phyloP scores from a whole-genome alignment of 37 sponge, comb jelly and placozoan genomes.

The Diacarnus erythraeanus region DNA sequence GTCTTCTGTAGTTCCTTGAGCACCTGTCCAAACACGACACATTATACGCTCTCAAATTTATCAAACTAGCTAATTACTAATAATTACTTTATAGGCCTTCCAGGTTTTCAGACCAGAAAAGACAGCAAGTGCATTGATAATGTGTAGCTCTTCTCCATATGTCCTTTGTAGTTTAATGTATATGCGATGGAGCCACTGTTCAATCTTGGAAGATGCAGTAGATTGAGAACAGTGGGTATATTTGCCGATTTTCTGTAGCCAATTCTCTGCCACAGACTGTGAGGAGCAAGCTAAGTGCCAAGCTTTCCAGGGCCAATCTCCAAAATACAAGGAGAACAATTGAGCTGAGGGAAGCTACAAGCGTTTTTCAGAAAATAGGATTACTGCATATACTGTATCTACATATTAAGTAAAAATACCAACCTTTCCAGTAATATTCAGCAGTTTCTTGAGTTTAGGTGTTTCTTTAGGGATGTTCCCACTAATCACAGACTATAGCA shows the following conservation, averaged over 20 bases:
- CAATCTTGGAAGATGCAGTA: constrained; percentile 1
- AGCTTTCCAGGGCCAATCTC: constrained; percentile 60
- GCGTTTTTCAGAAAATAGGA: no score
- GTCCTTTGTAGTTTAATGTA: constrained; percentile 35
- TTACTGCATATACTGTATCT: no score
- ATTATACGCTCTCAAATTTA: no score
- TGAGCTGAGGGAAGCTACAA: constrained; percentile 19
- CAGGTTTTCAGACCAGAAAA: constrained; percentile 23
- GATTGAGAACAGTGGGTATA: neutral
- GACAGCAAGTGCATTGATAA: neutral
- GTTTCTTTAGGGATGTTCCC: constrained; percentile 47
- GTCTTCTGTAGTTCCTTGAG: neutral
- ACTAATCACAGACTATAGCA: constrained; percentile 29
- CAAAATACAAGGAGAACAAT: constrained; percentile 40
- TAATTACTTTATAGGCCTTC: constrained; percentile 54
- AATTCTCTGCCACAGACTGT: neutral
- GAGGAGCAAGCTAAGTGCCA: neutral
- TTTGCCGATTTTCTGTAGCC: neutral
- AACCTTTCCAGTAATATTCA: constrained; percentile 10
- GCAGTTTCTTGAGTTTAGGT: constrained; percentile 21
- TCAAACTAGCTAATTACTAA: no score
- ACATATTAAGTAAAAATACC: no score
- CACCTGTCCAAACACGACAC: neutral
- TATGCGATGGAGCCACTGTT: constrained; percentile 36
- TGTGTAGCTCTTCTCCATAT: neutral